Base-by-base conservation (phyloP, 2,888 invertebrate genomes). In the Tachina lurida region DNA sequence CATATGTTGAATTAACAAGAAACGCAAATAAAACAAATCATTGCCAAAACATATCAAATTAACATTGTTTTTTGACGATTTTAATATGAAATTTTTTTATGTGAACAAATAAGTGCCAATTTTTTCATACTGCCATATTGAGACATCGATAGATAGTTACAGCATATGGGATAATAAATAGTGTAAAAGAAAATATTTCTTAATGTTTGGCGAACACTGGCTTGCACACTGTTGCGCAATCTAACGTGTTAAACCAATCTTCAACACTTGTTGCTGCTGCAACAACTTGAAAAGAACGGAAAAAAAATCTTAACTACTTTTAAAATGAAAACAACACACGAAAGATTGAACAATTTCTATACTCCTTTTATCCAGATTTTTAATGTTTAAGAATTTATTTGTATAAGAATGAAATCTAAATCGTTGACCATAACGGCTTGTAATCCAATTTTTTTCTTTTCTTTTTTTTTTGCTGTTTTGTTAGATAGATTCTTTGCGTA, bases 361-460 rank as follows among this genome's bases (percentile, higher is more conserved):
- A 62, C 19, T 22, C 22, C 22, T 63, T 67, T 67, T 54, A 71
- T 71, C 60, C 73, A 80, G 83, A 76, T 80, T 80, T 80, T 80
- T 47, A 67, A 76, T 76, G 68, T 73, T 56, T 63, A 62, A 65
- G 45, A 62, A 79, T 65, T 62, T 80, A 60, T 76, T 83, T 75
- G 77, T 77, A 67, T 81, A 63, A 63, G 70, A 84, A 78, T 84
- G 77, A 83, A 83, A 81, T 80, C 65, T 60, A 84, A 79, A 80
- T 87, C 83, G 85, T 80, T 86, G 86, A 83, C 86, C 86, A 86
- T 86, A 86, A 86, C 86, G 86, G 86, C 83, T 80, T 76, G 79
- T 83, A 82, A 58, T 81, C 78, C 65, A 82, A 75, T 85, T 81
- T 76, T 68, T 67, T 84, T 56, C 7, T 47, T n/a, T 54, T 43